Percentiles rank a stretch among this genome's conserved stretches.
Evolutionary conservation across 2,113 vertebrate genomes (phyloP).

Genomic region (Coturnix japonica): DNA sequence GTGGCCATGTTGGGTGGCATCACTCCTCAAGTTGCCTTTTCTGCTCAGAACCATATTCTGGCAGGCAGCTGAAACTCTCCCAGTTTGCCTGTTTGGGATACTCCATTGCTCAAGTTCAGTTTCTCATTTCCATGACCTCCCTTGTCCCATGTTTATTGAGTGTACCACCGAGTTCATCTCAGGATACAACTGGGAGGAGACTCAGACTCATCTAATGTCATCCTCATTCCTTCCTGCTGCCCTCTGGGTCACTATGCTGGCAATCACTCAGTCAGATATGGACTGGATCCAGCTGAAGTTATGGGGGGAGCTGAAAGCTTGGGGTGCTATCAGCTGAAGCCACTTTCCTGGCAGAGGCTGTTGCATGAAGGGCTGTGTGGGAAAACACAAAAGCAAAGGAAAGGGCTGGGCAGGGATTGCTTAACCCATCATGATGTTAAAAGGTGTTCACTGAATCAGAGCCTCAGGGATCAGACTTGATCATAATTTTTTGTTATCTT

Average conservation of each 20-base stretch:
- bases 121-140: neutral
- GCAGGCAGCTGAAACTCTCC: neutral
- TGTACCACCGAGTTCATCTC: accelerated
- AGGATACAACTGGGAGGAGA: neutral
- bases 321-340: neutral
- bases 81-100: neutral
- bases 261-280: neutral
- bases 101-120: accelerated
- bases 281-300: neutral
- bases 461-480: neutral
- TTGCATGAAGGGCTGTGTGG: neutral
- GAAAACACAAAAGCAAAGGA: neutral
- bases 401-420: neutral
- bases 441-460: accelerated
- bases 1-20: accelerated
- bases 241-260: neutral
- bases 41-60: neutral
- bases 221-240: neutral
- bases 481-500: neutral
- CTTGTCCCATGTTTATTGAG: neutral
- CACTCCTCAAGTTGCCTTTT: neutral
- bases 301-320: neutral
- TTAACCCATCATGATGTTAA: neutral
- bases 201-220: neutral
- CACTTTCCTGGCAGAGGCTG: accelerated